Conservation (phyloP, 2,113 vertebrate genomes). For the Todiramphus saurophagus region DNA sequence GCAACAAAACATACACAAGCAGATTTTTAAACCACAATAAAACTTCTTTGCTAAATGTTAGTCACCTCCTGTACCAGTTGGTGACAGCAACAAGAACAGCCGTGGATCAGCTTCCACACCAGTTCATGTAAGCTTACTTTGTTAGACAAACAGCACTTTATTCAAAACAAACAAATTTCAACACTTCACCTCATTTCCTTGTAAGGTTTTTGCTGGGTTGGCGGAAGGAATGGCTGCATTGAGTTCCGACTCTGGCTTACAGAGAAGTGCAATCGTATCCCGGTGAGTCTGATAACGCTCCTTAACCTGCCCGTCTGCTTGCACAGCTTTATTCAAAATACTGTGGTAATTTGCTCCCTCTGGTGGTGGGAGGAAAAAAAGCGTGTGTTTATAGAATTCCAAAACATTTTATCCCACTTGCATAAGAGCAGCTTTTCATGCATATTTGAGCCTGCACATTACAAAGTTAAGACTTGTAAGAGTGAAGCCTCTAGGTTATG, state of each 20-base stretch:
- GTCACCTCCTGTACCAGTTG: rapidly evolving
- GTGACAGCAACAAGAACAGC: background rate
- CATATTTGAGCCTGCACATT: background rate
- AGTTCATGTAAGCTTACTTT: background rate
- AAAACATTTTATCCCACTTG: background rate
- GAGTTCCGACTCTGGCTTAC: slow-evolving; percentile 90
- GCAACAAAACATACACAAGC: background rate
- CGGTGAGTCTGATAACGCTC: slow-evolving; percentile 90
- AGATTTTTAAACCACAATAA: background rate
- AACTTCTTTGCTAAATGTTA: background rate
- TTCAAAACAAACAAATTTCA: background rate
- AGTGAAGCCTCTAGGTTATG: background rate
- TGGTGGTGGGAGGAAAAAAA: background rate
- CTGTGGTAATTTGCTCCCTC: slow-evolving; percentile 87
- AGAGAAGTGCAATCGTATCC: slow-evolving; percentile 90
- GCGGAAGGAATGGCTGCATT: slow-evolving; percentile 93
- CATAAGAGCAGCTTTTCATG: background rate
- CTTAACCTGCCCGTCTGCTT: slow-evolving; percentile 91
- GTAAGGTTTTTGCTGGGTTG: slow-evolving; percentile 94
- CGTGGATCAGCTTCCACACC: background rate
- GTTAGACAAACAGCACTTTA: background rate
- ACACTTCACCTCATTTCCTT: slow-evolving; percentile 90
- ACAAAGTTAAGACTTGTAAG: background rate
- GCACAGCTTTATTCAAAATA: slow-evolving; percentile 88
- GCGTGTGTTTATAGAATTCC: background rate